Evolutionary conservation across 2,113 vertebrate species (phyloP), one percentile per base, ranked within the genome.

Genomic region (Addax nasomaculatus): DNA sequence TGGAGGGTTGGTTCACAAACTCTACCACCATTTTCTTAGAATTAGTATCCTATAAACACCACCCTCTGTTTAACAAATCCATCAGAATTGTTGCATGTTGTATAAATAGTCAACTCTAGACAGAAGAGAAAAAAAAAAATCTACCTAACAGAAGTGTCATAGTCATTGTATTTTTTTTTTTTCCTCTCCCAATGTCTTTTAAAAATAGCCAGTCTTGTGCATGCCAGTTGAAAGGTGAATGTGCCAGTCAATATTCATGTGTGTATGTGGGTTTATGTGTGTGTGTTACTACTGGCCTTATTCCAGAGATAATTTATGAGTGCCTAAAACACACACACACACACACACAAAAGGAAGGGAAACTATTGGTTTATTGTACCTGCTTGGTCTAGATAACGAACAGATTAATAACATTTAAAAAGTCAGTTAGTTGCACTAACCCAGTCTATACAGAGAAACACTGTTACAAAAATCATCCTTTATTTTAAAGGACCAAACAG

Each of bases 401-500:
- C 86, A 91, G 45, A 79, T 73, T 51, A 92, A 43, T 78, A 70
- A 55, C 4, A 80, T 87, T 86, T 79, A 87, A 86, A 83, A 93
- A 93, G 45, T 86, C 70, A 86, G 0, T 47, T 33, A 78, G 51
- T 80, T 23, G 57, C 57, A 73, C 30, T 64, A 90, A 83, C 67
- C 16, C 19, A 70, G 6, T 87, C 62, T 94, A 60, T 47, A 57
- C 27, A 95, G 45, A 95, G 70, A 49, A 93, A 96, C 12, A 60
- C 16, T 95, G n/a, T 90, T 62, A 70, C 21, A 49, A 2, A 80
- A 87, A 15, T 70, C 19, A 30, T 87, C 67, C 83, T 87, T 96
- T 87, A 97, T 92, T 85, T 93, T 84, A 93, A 90, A 96, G 83
- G 80, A 85, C 80, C n/a, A 86, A 89, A 58, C 23, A 81, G 73